phyloP scores from a whole-genome alignment of 2,797 vertebrate genomes.

The Zenarchopterus dispar region DNA sequence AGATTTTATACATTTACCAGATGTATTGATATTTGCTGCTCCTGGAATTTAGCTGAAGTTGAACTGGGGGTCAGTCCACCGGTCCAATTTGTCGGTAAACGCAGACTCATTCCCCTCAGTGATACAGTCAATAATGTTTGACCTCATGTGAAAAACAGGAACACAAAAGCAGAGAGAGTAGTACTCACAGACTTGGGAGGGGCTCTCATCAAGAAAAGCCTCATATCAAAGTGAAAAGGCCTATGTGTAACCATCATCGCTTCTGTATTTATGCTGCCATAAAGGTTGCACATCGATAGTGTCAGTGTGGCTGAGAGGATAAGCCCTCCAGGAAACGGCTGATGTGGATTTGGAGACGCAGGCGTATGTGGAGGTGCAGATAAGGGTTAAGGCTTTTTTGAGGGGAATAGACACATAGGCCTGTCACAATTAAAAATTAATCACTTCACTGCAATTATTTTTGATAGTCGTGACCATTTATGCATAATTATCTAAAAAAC shows the following conservation, averaged over 20 bases:
- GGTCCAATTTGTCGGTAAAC: conserved; percentile 77
- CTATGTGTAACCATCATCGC: conserved; percentile 60
- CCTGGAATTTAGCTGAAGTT: conserved; percentile 58
- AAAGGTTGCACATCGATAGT: conserved; percentile 73
- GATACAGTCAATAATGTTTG: conserved; percentile 77
- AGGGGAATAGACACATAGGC: background rate
- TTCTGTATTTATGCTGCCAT: conserved; percentile 76
- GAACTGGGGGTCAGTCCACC: conserved; percentile 69
- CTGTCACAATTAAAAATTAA: too few relatives aligned
- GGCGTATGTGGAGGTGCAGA: conserved; percentile 46
- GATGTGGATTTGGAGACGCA: conserved; percentile 66
- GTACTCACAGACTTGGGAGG: conserved; percentile 56
- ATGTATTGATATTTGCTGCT: conserved; percentile 70
- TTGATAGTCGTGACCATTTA: too few relatives aligned
- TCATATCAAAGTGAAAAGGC: conserved; percentile 68
- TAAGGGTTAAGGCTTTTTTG: conserved; percentile 65
- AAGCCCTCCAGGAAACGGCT: conserved; percentile 66
- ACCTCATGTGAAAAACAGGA: conserved; percentile 69
- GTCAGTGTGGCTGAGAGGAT: conserved; percentile 71
- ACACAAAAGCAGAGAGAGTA: conserved; percentile 48
- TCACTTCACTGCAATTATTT: too few relatives aligned
- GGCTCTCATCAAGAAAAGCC: conserved; percentile 45
- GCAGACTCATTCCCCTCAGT: conserved; percentile 68
- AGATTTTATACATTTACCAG: conserved; percentile 48
- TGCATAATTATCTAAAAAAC: too few relatives aligned